Evolutionary conservation across 2,797 vertebrate species (phyloP), one percentile per base, ranked within the genome.

Genomic region (Leuciscus waleckii): DNA sequence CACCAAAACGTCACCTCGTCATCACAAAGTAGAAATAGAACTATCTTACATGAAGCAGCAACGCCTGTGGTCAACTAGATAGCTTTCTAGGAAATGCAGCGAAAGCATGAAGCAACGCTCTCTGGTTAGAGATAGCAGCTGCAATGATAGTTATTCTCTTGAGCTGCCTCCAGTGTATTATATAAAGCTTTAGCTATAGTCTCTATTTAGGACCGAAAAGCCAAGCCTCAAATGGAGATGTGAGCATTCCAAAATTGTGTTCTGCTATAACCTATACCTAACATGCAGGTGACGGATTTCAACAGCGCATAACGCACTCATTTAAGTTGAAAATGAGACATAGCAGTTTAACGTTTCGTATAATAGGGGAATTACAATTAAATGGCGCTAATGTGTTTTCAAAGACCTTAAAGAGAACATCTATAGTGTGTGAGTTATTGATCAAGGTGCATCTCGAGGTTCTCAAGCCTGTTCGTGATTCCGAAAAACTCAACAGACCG

Each of bases 1-100:
- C 17, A 35, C 35, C 74, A 21, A 51, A 79, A 70, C 26, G 4
- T 51, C 79, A 81, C 77, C 37, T 83, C 56, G 4, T 80, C 75
- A 41, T 69, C 67, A 68, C n/a, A 82, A 80, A 79, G 32, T 79
- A 70, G 89, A 88, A 91, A 82, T 88, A 74, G 74, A 87, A 83
- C 90, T 90, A 89, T 90, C 92, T 92, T 90, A 88, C 71, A 85
- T 91, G 90, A 82, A 90, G 86, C 91, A 92, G 91, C 91, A 58
- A 83, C 89, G 89, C 93, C 89, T 92, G 93, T 89, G 95, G 95
- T 95, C 91, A 80, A 86, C 89, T 92, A 94, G 93, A 96, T 85
- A 94, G 94, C 96, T 97, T 97, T 98, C 96, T 96, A 98, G 96
- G 96, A 98, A 98, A 96, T 90, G 89, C 90, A 89, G 91, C 63